Percentiles rank a stretch among this genome's conserved stretches.
phyloP scores from a whole-genome alignment of 2,113 vertebrate species.

The Desmodus rotundus region DNA sequence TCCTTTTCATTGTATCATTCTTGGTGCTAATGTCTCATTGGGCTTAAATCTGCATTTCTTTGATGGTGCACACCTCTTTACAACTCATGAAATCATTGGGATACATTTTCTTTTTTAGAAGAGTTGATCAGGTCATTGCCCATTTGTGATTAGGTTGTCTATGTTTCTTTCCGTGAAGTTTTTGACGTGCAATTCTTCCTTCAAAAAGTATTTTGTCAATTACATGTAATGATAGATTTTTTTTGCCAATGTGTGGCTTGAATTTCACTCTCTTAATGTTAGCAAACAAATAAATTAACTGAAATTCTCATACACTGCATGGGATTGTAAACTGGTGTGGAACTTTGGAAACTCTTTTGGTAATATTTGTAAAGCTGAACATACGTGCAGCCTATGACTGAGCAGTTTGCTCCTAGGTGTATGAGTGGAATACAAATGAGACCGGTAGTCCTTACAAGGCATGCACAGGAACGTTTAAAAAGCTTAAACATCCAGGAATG shows the following conservation, averaged over 20 bases:
- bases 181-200: neutral
- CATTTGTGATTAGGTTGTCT: neutral
- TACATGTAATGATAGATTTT: neutral
- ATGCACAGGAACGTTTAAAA: neutral
- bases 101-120: neutral
- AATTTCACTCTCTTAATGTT: neutral
- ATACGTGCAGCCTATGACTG: neutral
- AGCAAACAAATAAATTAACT: neutral
- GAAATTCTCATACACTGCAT: neutral
- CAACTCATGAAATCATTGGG: neutral
- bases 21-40: neutral
- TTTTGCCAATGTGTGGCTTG: neutral
- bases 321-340: neutral
- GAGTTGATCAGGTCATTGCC: neutral
- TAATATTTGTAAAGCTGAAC: neutral
- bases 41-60: neutral
- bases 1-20: neutral
- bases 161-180: neutral
- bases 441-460: neutral
- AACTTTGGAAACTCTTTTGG: neutral
- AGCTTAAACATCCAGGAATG: neutral
- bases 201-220: neutral
- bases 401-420: neutral
- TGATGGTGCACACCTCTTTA: neutral
- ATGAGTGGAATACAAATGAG: neutral